phyloP scores from a whole-genome alignment of 2,797 vertebrate genomes.

The Rhadinocentrus ornatus region DNA sequence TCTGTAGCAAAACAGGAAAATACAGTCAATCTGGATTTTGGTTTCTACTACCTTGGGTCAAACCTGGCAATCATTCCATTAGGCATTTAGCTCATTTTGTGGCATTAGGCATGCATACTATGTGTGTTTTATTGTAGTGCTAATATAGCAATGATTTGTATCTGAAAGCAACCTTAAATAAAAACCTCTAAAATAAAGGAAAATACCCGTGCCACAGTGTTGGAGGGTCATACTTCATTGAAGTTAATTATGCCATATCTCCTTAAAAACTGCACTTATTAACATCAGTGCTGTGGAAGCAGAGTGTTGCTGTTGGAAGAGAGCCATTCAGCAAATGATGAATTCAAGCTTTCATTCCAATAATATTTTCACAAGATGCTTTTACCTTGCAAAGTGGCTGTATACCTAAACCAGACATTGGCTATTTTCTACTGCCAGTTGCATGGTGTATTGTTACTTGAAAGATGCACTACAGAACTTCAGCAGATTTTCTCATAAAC shows the following conservation, averaged over 20 bases:
- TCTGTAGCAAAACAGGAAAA: slow-evolving; percentile 11
- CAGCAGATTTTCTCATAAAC: too few species aligned
- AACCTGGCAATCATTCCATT: slow-evolving; percentile 14
- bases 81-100: slow-evolving; percentile 17
- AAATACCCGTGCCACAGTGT: slow-evolving; percentile 16
- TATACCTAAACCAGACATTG: not conserved
- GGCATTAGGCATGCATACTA: slow-evolving; percentile 8
- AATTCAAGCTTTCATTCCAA: slow-evolving; percentile 24
- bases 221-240: slow-evolving; percentile 24
- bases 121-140: slow-evolving; percentile 18
- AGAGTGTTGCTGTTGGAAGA: slow-evolving; percentile 40
- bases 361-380: slow-evolving; percentile 12
- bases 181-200: slow-evolving; percentile 30
- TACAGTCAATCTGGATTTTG: slow-evolving; percentile 3
- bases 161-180: slow-evolving; percentile 24
- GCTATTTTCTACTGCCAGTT: not conserved
- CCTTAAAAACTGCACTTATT: slow-evolving; percentile 39
- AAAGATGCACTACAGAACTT: too few species aligned
- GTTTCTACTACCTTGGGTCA: not conserved
- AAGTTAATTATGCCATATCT: slow-evolving; percentile 31
- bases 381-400: not conserved
- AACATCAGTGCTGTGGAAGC: slow-evolving; percentile 32
- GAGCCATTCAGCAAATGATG: slow-evolving; percentile 14
- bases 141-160: slow-evolving; percentile 27
- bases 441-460: too few species aligned